phyloP scores from a whole-genome alignment of 2,797 vertebrate genomes.

The Scomberomorus guttatus region DNA sequence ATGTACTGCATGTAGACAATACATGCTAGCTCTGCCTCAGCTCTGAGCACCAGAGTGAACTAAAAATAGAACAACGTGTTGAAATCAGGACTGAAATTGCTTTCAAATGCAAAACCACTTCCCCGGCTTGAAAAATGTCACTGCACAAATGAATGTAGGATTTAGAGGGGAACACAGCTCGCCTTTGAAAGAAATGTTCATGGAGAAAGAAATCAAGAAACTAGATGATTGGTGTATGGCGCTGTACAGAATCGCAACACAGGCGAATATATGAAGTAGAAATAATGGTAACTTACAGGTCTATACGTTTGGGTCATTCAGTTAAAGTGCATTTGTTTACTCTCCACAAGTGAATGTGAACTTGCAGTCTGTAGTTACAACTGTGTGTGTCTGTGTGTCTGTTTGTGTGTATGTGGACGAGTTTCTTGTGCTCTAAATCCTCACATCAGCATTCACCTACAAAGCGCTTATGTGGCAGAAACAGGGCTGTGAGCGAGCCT shows the following conservation, averaged over 20 bases:
- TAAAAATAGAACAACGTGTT: slow-evolving; percentile 40
- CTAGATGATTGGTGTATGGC: background rate
- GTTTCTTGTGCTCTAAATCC: slow-evolving; percentile 38
- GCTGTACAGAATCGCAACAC: background rate
- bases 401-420: background rate
- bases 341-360: slow-evolving; percentile 17
- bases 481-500: slow-evolving; percentile 54
- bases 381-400: background rate
- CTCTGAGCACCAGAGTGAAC: slow-evolving; percentile 23
- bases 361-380: slow-evolving; percentile 13
- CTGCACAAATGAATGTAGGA: slow-evolving; percentile 30
- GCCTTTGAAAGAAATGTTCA: background rate
- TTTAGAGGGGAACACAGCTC: slow-evolving; percentile 3
- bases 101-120: slow-evolving; percentile 50
- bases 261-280: background rate
- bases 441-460: slow-evolving; percentile 73
- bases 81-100: slow-evolving; percentile 24
- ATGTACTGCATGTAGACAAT: slow-evolving; percentile 1
- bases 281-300: background rate
- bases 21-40: slow-evolving; percentile 8
- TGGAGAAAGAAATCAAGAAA: background rate
- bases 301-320: background rate
- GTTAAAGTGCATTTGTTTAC: slow-evolving; percentile 13
- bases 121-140: slow-evolving; percentile 37
- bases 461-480: slow-evolving; percentile 76